These are phyloP conservation scores for Struthidea cinerea DNA, from an alignment of 2,113 vertebrate species.

Conservation along the genomic window DNA sequence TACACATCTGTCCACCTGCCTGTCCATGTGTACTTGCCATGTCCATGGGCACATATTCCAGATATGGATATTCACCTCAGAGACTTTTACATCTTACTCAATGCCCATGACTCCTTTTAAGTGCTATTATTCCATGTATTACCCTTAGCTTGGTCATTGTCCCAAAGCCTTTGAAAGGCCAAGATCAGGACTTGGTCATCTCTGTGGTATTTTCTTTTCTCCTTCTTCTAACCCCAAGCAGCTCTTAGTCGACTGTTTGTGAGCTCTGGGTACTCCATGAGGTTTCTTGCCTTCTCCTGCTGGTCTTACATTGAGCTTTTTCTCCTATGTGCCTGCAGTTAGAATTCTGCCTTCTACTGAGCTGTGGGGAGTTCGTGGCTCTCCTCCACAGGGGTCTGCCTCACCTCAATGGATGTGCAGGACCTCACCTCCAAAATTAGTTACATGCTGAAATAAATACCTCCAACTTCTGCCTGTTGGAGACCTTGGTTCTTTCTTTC, in stretches of 20 bases:
- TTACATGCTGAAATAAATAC: not conserved
- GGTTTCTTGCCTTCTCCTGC: not conserved
- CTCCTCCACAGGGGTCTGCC: not conserved
- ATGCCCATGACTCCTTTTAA: not conserved
- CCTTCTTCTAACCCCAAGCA: not conserved
- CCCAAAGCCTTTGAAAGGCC: not conserved
- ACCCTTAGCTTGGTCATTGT: not conserved
- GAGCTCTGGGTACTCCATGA: not conserved
- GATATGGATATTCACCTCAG: not conserved
- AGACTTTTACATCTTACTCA: not conserved
- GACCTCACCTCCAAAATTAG: not conserved
- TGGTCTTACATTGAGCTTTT: not conserved
- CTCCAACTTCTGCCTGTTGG: not conserved
- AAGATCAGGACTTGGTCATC: not conserved
- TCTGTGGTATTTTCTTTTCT: not conserved
- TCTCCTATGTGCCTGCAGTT: not conserved
- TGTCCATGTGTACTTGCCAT: rapidly evolving
- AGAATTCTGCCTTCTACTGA: not conserved
- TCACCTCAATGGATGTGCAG: rapidly evolving
- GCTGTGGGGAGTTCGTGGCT: not conserved
- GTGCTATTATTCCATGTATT: not conserved
- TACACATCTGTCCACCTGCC: not conserved
- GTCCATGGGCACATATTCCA: rapidly evolving
- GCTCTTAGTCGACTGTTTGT: not conserved
- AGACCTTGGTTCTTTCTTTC: not conserved